These are phyloP conservation scores for Atta cephalotes DNA, from an alignment of 1,140 invertebrate genomes.

Conservation along the genomic window DNA sequence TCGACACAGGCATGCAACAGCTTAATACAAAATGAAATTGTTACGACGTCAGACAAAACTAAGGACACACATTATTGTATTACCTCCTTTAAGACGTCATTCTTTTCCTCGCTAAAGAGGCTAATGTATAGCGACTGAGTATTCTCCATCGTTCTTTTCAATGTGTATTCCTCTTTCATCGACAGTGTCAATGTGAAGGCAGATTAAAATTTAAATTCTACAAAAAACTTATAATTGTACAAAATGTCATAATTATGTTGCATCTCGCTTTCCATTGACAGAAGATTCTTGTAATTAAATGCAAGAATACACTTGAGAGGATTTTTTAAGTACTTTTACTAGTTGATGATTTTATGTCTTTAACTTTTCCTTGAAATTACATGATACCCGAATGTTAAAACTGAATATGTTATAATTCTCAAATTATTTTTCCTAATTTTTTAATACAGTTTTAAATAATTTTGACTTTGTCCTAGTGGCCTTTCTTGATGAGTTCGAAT, in stretches of 20 bases:
- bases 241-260: neutral
- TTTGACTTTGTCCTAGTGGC: too few relatives aligned
- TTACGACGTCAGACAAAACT: constrained; percentile 3
- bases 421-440: too few relatives aligned
- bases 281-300: neutral
- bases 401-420: too few relatives aligned
- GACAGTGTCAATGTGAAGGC: neutral
- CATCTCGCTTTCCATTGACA: neutral
- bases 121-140: constrained; percentile 65
- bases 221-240: neutral
- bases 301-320: neutral
- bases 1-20: constrained; percentile 81
- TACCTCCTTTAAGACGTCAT: constrained; percentile 75
- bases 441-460: too few relatives aligned
- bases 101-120: constrained; percentile 75
- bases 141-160: constrained; percentile 58
- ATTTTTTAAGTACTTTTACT: too few relatives aligned
- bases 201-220: neutral
- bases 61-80: neutral
- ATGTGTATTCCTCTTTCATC: neutral
- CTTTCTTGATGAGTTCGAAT: too few relatives aligned
- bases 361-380: too few relatives aligned
- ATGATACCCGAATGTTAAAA: too few relatives aligned
- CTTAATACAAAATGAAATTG: constrained; percentile 67
- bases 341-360: too few relatives aligned